Base-by-base conservation (phyloP, 2,888 invertebrate species). In the Aradus depressus region DNA sequence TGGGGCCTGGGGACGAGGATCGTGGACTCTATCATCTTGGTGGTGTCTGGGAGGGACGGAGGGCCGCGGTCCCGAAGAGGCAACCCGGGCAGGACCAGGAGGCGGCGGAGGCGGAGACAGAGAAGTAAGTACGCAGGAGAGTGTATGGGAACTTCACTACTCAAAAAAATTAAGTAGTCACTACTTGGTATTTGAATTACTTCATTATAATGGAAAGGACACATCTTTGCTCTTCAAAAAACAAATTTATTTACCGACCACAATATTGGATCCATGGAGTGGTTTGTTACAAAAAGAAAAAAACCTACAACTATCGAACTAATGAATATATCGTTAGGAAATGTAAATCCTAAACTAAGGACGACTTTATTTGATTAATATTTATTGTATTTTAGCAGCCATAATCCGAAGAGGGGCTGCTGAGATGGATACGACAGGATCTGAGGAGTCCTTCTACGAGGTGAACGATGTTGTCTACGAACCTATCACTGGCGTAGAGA, bases 401-500 rank as follows among this genome's bases (percentile, higher is more conserved):
- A n/a, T n/a, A n/a, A n/a, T 28, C 8, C 31, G n/a, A 8, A 8
- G 31, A 14, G 39, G 18, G 14, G 21, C 22, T 14, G 25, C 22
- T 23, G n/a, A 23, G 12, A 22, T 6, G 14, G 22, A 39, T 26
- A 12, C 26, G 14, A 25, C 19, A 4, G 42, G 28, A 8, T 47
- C 47, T 18, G 38, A 47, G 4, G 37, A 28, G 19, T 37, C 47
- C 14, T 38, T 47, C 37, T 49, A 49, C 31, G 49, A 49, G 22
- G 41, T 49, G 31, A 21, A 35, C 8, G 49, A 49, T 21, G 49
- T 49, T 4, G 31, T 34, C 21, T 49, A 49, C 19, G 41, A 49
- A 23, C 39, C 22, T 19, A 41, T 49, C 19, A 35, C 49, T 5
- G 31, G 41, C 22, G 3, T 41, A 5, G 32, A 32, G 32, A 32